Percentiles rank a stretch among this genome's conserved stretches.
Conservation (phyloP, 2,888 invertebrate genomes). For the Cheilosia variabilis region DNA sequence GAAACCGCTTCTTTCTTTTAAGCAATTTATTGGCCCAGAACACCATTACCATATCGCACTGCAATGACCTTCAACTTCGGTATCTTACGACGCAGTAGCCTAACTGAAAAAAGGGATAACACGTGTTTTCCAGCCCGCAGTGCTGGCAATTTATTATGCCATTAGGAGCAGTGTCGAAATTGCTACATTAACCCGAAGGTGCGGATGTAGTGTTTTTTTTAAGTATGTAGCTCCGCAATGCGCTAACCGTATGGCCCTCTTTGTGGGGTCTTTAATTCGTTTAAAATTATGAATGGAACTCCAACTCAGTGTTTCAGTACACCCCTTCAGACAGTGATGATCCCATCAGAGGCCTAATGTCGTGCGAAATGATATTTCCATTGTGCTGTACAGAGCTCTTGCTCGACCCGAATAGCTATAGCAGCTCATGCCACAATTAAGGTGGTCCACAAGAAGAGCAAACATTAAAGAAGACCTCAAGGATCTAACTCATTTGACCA, state of each 20-base stretch:
- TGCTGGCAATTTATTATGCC: slow-evolving; percentile 45
- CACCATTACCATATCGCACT: slow-evolving; percentile 37
- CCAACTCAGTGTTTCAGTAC: not conserved
- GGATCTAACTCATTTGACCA: slow-evolving; percentile 58
- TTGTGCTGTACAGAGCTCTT: slow-evolving; percentile 28
- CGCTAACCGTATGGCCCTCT: slow-evolving; percentile 20
- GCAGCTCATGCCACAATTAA: slow-evolving; percentile 66
- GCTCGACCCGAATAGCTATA: slow-evolving; percentile 33
- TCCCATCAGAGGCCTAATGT: slow-evolving; percentile 66
- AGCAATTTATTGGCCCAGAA: slow-evolving; percentile 32
- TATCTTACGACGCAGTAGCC: not conserved
- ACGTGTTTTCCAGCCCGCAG: slow-evolving; percentile 35
- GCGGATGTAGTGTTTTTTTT: slow-evolving; percentile 17
- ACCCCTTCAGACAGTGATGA: slow-evolving; percentile 33
- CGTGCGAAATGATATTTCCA: slow-evolving; percentile 65
- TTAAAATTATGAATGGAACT: slow-evolving; percentile 58
- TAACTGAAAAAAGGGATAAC: slow-evolving; percentile 32
- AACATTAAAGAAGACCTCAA: slow-evolving; percentile 50
- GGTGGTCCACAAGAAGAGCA: slow-evolving; percentile 41
- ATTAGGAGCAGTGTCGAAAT: slow-evolving; percentile 37
- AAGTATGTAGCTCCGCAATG: slow-evolving; percentile 14
- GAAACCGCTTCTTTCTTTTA: slow-evolving; percentile 8
- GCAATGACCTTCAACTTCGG: not conserved
- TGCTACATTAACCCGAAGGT: slow-evolving; percentile 40
- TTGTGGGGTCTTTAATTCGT: slow-evolving; percentile 51